phyloP scores from a whole-genome alignment of 2,797 vertebrate genomes.

The Sus cebifrons region DNA sequence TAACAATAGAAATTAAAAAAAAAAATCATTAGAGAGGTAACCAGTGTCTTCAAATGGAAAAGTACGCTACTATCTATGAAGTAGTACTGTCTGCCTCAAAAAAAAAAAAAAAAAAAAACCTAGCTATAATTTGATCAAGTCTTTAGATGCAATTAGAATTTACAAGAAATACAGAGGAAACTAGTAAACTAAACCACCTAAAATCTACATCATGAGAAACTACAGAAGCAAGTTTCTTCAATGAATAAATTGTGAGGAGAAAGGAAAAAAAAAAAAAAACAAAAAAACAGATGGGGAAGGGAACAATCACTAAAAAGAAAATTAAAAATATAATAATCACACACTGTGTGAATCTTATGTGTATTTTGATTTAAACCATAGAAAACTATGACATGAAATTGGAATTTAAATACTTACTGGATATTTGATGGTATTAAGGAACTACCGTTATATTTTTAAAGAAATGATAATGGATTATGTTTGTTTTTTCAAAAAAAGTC shows the following conservation, averaged over 20 bases:
- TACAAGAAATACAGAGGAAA: constrained; percentile 28
- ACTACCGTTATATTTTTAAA: neutral
- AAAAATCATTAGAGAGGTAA: neutral
- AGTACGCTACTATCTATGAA: neutral
- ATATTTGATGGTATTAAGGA: constrained; percentile 49
- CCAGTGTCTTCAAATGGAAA: constrained; percentile 12
- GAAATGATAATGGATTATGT: neutral
- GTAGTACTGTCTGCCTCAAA: neutral
- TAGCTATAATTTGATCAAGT: neutral
- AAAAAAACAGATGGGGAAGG: neutral
- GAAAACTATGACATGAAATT: neutral
- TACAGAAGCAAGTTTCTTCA: constrained; percentile 21
- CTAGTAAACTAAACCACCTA: neutral
- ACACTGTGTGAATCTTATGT: neutral
- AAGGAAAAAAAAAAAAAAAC: neutral
- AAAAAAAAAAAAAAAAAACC: neutral
- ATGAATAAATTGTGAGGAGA: neutral
- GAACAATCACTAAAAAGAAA: constrained; percentile 5
- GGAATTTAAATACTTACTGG: constrained; percentile 34
- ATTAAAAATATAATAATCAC: neutral
- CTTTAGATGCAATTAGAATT: constrained; percentile 20
- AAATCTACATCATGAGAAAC: neutral
- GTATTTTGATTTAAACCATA: neutral
- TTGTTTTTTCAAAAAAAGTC: neutral
- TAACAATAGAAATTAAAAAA: neutral